Evolutionary conservation across 2,113 vertebrate genomes (phyloP), one percentile per base, ranked within the genome.

Genomic region (Melospiza georgiana): DNA sequence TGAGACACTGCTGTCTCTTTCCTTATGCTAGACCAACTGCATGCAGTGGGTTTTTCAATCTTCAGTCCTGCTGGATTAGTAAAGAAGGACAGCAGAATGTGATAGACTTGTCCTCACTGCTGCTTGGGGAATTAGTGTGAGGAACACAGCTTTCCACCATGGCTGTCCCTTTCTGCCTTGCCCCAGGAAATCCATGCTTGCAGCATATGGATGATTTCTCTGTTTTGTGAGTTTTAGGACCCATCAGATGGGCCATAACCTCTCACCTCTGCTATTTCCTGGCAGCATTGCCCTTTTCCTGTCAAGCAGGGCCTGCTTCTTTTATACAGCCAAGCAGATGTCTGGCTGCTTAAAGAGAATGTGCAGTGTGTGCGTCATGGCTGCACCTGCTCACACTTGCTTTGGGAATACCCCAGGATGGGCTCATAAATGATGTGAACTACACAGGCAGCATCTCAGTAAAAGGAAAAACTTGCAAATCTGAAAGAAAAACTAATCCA

Each of bases 241-340:
- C 39, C 59, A 75, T 90, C 30, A 84, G n/a, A 75, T 51, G 44
- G 44, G 48, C 49, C 80, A 74, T 37, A 95, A 87, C 57, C 81
- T 91, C 58, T 82, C 77, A 73, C 51, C 25, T 37, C 39, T 10
- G 23, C 8, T 12, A 9, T 19, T 41, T 87, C 44, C 94, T 94
- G 93, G 95, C 93, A 95, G 46, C 73, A 52, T 51, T 81, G 46
- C 86, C 58, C 23, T 31, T 93, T 59, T 90, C 54, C 92, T 96
- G 94, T 95, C 95, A 94, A 86, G 59, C 31, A 72, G 54, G 76
- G 66, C 55, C 89, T 27, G 65, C 57, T 51, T 43, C 81, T 96
- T 95, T 84, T 95, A 94, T 76, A 81, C 19, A 28, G 78, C 85
- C 78, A 76, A 97, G 84, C 96, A 97, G 94, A 93, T 96, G 94